Evolutionary conservation across 2,113 vertebrate species (phyloP).

Genomic region (Camelus bactrianus): DNA sequence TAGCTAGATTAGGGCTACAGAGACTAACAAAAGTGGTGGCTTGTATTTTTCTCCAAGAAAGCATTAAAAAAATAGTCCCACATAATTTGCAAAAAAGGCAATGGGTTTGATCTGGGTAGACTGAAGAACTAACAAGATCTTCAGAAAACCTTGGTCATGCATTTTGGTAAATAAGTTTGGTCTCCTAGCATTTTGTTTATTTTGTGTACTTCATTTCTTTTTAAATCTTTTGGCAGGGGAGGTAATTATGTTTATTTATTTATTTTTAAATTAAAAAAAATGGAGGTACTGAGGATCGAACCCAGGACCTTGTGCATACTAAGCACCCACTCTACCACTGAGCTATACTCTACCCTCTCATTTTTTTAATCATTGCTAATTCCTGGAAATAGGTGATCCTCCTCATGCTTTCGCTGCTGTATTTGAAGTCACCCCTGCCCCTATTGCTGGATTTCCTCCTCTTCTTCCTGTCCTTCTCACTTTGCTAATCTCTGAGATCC

Average conservation of each 20-base stretch:
- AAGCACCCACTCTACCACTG: too few species aligned
- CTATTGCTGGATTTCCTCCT: neutral
- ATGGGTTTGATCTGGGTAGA: neutral
- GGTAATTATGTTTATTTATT: too few species aligned
- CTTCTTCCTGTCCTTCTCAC: neutral
- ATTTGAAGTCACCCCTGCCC: neutral
- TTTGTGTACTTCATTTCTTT: neutral
- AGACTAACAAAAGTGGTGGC: neutral
- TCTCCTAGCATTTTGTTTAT: neutral
- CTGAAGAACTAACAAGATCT: neutral
- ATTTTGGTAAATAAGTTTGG: neutral
- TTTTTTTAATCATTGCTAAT: neutral
- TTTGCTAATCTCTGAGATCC: conserved; percentile 10
- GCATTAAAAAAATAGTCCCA: neutral
- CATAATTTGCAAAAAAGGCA: neutral
- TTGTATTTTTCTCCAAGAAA: conserved; percentile 19
- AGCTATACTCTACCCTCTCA: neutral
- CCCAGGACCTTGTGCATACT: too few species aligned
- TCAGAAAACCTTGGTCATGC: neutral
- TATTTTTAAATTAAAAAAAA: too few species aligned
- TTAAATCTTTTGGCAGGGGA: too few species aligned
- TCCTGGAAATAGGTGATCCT: neutral
- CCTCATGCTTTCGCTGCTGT: neutral
- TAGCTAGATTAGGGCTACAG: neutral
- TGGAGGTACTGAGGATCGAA: too few species aligned